Evolutionary conservation across 2,113 vertebrate species (phyloP).

Genomic region (Myrmecophaga tridactyla): DNA sequence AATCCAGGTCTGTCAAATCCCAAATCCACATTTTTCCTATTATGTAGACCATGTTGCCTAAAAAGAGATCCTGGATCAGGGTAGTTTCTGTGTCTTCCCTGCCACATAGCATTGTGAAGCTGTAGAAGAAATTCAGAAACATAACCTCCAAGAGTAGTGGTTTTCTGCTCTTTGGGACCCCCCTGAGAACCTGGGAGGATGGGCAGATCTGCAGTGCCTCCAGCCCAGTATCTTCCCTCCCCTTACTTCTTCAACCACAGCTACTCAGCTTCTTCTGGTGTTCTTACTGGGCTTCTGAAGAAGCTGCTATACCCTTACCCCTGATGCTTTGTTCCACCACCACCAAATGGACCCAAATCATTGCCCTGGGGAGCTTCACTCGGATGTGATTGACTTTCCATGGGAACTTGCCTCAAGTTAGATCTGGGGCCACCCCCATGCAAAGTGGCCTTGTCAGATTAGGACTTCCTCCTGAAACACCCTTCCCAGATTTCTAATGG

Average conservation of each 20-base stretch:
- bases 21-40: not conserved
- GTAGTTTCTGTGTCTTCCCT: not conserved
- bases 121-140: not conserved
- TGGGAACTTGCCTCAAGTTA: not conserved
- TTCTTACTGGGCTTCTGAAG: not conserved
- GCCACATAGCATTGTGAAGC: not conserved
- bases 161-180: not conserved
- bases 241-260: not conserved
- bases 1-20: not conserved
- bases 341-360: not conserved
- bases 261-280: not conserved
- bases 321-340: no score
- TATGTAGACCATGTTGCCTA: no score
- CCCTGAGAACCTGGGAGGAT: fast-evolving
- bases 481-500: not conserved
- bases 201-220: not conserved
- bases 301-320: not conserved
- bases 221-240: not conserved
- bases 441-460: not conserved
- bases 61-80: not conserved
- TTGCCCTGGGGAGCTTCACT: not conserved
- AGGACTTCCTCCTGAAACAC: not conserved
- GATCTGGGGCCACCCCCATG: no score
- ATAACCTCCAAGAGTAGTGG: no score
- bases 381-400: not conserved